Percentiles rank a stretch among this genome's conserved stretches.
Evolutionary conservation across 2,113 vertebrate species (phyloP).

Genomic region (Vulpes ferrilata): DNA sequence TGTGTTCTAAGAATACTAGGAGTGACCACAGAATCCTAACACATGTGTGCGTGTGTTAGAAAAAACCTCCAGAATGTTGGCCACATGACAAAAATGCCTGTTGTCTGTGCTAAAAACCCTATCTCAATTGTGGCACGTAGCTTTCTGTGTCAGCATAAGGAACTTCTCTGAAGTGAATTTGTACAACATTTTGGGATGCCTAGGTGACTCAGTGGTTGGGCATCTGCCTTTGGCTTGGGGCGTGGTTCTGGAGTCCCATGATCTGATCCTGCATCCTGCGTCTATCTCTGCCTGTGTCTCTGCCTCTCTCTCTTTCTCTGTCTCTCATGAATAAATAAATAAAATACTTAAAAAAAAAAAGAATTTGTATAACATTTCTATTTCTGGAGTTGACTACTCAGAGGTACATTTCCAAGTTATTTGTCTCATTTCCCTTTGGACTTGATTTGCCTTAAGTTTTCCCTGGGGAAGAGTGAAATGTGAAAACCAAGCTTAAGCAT

Average conservation of each 20-base stretch:
- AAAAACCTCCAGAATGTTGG: background rate
- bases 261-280: too few relatives aligned
- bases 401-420: background rate
- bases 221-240: too few relatives aligned
- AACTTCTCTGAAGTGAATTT: background rate
- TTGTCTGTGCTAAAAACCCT: background rate
- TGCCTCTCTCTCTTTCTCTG: too few relatives aligned
- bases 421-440: background rate
- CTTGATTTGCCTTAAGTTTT: background rate
- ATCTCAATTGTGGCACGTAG: background rate
- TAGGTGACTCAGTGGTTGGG: too few relatives aligned
- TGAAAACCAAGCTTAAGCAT: background rate
- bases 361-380: background rate
- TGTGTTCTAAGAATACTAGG: background rate
- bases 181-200: background rate
- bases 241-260: too few relatives aligned
- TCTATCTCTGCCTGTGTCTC: too few relatives aligned
- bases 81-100: background rate
- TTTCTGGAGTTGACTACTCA: constrained; percentile 3
- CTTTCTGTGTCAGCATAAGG: background rate
- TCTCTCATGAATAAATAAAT: too few relatives aligned
- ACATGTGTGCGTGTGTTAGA: background rate
- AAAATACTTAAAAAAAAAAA: too few relatives aligned
- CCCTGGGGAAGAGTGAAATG: background rate
- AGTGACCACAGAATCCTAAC: background rate